phyloP scores from a whole-genome alignment of 2,888 invertebrate species.

The Entomobrya proxima region DNA sequence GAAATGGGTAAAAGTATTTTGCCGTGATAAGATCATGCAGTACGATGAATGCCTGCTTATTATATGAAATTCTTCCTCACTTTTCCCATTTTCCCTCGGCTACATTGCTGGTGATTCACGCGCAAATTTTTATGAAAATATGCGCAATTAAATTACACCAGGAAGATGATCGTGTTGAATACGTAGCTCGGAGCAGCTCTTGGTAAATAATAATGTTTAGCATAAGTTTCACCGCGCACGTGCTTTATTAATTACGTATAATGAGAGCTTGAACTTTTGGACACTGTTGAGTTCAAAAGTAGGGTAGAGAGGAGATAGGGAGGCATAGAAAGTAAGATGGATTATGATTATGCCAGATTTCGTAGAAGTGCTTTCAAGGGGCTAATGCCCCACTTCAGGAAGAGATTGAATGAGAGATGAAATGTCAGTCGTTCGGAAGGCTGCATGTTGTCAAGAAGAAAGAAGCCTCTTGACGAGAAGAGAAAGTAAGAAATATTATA shows the following conservation, averaged over 20 bases:
- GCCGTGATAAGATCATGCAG: background rate
- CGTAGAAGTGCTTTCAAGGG: background rate
- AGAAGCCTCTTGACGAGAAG: background rate
- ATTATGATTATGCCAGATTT: background rate
- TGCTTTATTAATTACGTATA: constrained; percentile 23
- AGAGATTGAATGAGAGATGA: background rate
- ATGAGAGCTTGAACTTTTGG: background rate
- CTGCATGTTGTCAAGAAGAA: background rate
- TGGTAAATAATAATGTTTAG: constrained; percentile 14
- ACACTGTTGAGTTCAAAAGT: background rate
- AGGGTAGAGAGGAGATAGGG: background rate
- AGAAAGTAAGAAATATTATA: background rate
- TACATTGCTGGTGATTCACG: too few relatives aligned
- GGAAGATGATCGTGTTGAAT: constrained; percentile 28
- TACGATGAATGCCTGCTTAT: too few relatives aligned
- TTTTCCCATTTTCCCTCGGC: too few relatives aligned
- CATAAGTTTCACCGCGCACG: background rate
- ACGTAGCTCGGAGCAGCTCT: background rate
- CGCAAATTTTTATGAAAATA: too few relatives aligned
- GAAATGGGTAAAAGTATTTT: background rate
- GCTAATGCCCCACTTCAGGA: constrained; percentile 7
- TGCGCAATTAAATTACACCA: background rate
- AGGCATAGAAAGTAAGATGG: background rate
- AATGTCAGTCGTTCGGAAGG: background rate
- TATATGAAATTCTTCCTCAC: background rate